Conservation (phyloP, 2,888 invertebrate genomes). For the Noctua janthe region DNA sequence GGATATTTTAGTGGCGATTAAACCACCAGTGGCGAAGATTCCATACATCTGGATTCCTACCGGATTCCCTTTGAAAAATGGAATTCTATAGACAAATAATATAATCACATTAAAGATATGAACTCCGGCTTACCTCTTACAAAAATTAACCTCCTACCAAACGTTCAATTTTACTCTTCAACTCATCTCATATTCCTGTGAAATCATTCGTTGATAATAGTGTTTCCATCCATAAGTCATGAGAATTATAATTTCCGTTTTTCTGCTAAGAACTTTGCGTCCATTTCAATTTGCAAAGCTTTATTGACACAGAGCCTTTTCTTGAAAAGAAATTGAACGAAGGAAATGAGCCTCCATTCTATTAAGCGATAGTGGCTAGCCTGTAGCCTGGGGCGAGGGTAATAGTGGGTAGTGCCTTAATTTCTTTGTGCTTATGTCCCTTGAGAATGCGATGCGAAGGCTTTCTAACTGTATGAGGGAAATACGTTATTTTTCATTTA, state of each 20-base stretch:
- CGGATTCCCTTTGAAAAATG: no score
- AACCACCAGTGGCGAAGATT: no score
- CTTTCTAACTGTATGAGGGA: slow-evolving; percentile 18
- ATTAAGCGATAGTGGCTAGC: slow-evolving; percentile 34
- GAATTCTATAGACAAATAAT: no score
- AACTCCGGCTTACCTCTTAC: no score
- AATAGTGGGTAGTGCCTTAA: slow-evolving; percentile 46
- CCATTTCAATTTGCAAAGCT: slow-evolving; percentile 51
- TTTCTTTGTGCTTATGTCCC: slow-evolving; percentile 38
- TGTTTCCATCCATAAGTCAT: slow-evolving; percentile 56
- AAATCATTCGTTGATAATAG: slow-evolving; percentile 17
- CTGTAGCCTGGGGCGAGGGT: slow-evolving; percentile 10
- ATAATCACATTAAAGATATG: no score
- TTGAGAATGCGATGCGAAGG: slow-evolving; percentile 15
- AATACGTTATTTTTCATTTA: slow-evolving; percentile 9
- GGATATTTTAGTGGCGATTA: background rate
- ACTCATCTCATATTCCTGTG: background rate
- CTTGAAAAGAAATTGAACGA: slow-evolving; percentile 42
- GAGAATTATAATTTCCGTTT: slow-evolving; percentile 29
- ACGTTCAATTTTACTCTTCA: background rate
- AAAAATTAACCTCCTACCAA: background rate
- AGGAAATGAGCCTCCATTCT: slow-evolving; percentile 40
- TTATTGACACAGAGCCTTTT: slow-evolving; percentile 48
- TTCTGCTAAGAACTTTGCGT: slow-evolving; percentile 38
- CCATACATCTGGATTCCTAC: no score